phyloP scores from a whole-genome alignment of 1,140 invertebrate genomes.

The Megathymus violae region DNA sequence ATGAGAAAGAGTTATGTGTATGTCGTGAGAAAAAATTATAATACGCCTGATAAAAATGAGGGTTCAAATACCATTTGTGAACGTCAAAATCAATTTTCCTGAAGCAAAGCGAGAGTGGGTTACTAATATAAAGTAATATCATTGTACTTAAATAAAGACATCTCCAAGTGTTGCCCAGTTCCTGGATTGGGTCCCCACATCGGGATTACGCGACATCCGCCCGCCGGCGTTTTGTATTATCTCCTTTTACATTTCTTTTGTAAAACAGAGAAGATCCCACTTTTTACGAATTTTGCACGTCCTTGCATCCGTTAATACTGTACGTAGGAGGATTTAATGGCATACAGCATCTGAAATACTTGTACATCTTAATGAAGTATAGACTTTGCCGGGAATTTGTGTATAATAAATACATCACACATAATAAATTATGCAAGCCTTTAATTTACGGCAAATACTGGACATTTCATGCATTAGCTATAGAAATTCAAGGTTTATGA shows the following conservation, averaged over 20 bases:
- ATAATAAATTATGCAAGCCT: no score
- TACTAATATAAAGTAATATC: no score
- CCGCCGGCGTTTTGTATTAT: slow-evolving; percentile 53
- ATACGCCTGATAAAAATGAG: no score
- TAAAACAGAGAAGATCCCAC: slow-evolving; percentile 45
- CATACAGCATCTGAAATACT: slow-evolving; percentile 1
- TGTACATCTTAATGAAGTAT: background rate
- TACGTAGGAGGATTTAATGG: slow-evolving; percentile 25
- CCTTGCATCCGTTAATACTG: slow-evolving; percentile 36
- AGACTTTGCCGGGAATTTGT: background rate
- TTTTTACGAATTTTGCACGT: slow-evolving; percentile 44
- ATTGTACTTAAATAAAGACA: background rate
- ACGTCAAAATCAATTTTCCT: no score
- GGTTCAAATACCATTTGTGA: no score
- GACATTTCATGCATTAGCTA: no score
- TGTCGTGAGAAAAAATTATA: no score
- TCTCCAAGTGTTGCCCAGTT: slow-evolving; percentile 12
- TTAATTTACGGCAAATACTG: no score
- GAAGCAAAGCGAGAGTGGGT: no score
- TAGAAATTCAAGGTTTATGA: no score
- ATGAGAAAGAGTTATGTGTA: no score
- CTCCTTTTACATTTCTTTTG: slow-evolving; percentile 53
- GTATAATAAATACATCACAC: no score
- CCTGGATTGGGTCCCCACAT: slow-evolving; percentile 33
- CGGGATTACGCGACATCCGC: slow-evolving; percentile 42